Evolutionary conservation across 1,140 invertebrate species (phyloP).

Genomic region (Hestina assimilis): DNA sequence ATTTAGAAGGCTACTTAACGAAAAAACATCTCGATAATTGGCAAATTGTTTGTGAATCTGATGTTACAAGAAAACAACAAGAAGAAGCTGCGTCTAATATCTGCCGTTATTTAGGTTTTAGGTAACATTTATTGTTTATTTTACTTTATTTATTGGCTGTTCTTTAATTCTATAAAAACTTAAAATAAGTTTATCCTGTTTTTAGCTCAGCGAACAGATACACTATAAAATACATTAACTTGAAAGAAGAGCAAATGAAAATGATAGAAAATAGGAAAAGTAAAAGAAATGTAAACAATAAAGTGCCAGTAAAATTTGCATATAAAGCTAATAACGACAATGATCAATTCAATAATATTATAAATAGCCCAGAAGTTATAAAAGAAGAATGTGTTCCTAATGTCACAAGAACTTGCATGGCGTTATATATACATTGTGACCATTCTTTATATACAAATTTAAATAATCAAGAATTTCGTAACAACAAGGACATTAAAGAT

Average conservation of each 20-base stretch:
- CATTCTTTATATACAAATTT: conserved; percentile 51
- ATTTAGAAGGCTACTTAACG: conserved; percentile 80
- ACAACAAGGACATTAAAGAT: conserved; percentile 21
- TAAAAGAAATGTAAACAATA: conserved; percentile 37
- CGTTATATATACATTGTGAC: conserved; percentile 62
- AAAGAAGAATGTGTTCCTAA: conserved; percentile 66
- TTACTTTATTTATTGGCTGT: not conserved
- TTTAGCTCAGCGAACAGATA: conserved; percentile 60
- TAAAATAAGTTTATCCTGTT: not conserved
- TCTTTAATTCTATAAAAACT: not conserved
- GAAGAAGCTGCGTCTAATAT: conserved; percentile 69
- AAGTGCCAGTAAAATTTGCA: conserved; percentile 45
- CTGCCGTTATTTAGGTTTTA: conserved; percentile 82
- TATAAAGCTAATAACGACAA: conserved; percentile 36
- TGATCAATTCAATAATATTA: conserved; percentile 35
- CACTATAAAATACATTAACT: conserved; percentile 59
- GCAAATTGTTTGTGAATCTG: conserved; percentile 80
- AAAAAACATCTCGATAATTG: conserved; percentile 79
- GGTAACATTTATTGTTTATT: conserved; percentile 50
- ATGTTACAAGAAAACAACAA: conserved; percentile 52
- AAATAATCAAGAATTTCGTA: conserved; percentile 31
- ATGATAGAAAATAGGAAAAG: conserved; percentile 31
- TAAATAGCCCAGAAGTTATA: conserved; percentile 52
- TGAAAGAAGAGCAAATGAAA: conserved; percentile 41
- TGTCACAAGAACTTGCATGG: conserved; percentile 65